Evolutionary conservation across 2,113 vertebrate genomes (phyloP).

Genomic region (Anolis sagrei): DNA sequence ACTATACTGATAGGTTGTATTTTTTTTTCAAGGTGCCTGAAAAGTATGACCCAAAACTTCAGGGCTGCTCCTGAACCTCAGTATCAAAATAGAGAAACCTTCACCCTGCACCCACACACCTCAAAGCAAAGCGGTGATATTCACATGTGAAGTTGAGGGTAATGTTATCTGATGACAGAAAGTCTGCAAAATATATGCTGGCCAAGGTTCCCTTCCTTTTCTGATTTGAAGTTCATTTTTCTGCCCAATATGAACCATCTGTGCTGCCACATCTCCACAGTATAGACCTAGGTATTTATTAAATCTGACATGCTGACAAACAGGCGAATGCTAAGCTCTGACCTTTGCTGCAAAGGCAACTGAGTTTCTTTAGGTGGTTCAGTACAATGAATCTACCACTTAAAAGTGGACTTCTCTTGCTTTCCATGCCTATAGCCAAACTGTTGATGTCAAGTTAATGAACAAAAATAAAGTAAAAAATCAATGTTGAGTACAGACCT

Average conservation of each 20-base stretch:
- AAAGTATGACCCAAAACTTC: constrained; percentile 54
- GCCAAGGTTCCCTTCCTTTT: constrained; percentile 8
- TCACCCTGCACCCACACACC: neutral
- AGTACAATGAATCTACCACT: constrained; percentile 52
- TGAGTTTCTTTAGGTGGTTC: constrained; percentile 39
- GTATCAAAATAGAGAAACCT: neutral
- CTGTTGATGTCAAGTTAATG: constrained; percentile 30
- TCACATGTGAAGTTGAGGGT: neutral
- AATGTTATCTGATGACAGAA: neutral
- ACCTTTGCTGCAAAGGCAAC: constrained; percentile 47
- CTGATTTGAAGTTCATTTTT: constrained; percentile 7
- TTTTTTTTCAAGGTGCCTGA: neutral
- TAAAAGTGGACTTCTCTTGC: neutral
- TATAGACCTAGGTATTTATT: constrained; percentile 60
- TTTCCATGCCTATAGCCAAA: constrained; percentile 7
- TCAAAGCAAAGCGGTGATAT: neutral
- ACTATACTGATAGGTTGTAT: constrained; percentile 30
- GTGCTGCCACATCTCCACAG: constrained; percentile 44
- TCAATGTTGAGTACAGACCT: constrained; percentile 12
- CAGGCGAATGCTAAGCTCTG: constrained; percentile 42
- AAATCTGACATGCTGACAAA: constrained; percentile 56
- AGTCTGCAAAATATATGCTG: constrained; percentile 11
- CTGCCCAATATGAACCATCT: constrained; percentile 57
- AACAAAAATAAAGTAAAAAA: constrained; percentile 52
- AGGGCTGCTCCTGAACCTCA: constrained; percentile 27